A percentile compares a stretch with the other conserved stretches of the same genome.
phyloP scores from a whole-genome alignment of 2,113 vertebrate species.

The Chloroceryle aenea region DNA sequence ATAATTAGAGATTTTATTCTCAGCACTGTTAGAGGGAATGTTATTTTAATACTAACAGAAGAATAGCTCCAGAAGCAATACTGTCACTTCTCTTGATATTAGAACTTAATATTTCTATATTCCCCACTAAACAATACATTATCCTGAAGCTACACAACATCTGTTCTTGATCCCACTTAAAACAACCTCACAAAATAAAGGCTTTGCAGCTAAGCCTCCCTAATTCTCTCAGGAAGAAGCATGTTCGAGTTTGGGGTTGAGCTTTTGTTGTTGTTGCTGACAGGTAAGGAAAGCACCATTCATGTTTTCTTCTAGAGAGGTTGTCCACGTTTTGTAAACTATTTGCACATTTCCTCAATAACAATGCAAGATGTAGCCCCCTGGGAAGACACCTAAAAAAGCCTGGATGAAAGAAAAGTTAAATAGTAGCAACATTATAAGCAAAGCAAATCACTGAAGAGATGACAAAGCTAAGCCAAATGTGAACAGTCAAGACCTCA shows the following conservation, averaged over 20 bases:
- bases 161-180: conserved; percentile 20
- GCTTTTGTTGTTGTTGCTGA: neutral
- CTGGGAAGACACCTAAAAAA: neutral
- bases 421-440: neutral
- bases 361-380: neutral
- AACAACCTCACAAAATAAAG: neutral
- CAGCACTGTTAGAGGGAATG: neutral
- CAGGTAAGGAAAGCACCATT: neutral
- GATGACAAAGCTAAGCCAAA: neutral
- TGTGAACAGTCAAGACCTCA: neutral
- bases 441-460: neutral
- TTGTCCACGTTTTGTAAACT: neutral
- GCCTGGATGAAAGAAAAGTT: neutral
- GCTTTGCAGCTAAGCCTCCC: neutral
- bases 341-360: neutral
- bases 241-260: neutral
- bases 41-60: neutral
- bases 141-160: neutral
- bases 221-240: neutral
- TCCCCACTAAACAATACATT: neutral
- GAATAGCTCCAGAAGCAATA: conserved; percentile 4
- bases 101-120: neutral
- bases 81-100: neutral
- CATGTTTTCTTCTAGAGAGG: neutral
- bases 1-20: neutral